Percentiles rank a stretch among this genome's conserved stretches.
Conservation (phyloP, 1,140 invertebrate genomes). For the Cyclargus thomasi region DNA sequence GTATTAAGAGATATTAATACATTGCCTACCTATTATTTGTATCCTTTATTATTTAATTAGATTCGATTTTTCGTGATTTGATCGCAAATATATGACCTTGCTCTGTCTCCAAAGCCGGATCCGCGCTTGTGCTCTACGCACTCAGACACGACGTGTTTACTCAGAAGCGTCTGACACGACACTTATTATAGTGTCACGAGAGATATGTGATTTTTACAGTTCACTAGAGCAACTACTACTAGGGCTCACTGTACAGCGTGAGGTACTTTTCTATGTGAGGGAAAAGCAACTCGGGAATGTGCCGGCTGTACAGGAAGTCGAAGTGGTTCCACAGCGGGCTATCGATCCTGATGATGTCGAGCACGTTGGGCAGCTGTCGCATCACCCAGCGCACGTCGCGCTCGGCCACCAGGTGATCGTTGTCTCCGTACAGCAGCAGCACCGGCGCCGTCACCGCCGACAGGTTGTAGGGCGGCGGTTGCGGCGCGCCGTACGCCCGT, state of each 20-base stretch:
- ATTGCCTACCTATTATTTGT: no score
- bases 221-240: no score
- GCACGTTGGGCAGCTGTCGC: constrained; percentile 26
- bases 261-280: constrained; percentile 30
- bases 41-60: no score
- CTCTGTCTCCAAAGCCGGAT: no score
- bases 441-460: constrained; percentile 54
- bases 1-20: no score
- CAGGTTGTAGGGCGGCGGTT: background rate
- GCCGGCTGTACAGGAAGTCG: constrained; percentile 27
- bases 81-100: no score
- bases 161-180: no score
- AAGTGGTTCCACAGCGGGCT: constrained; percentile 34
- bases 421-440: constrained; percentile 30
- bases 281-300: constrained; percentile 26
- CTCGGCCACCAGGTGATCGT: constrained; percentile 31
- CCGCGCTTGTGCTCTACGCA: no score
- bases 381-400: constrained; percentile 27
- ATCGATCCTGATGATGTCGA: constrained; percentile 24
- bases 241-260: constrained; percentile 17
- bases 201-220: no score
- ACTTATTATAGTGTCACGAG: no score
- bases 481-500: background rate
- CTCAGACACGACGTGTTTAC: no score
- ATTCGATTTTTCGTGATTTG: no score